Conservation (phyloP, 2,113 vertebrate species). For the Passer domesticus region DNA sequence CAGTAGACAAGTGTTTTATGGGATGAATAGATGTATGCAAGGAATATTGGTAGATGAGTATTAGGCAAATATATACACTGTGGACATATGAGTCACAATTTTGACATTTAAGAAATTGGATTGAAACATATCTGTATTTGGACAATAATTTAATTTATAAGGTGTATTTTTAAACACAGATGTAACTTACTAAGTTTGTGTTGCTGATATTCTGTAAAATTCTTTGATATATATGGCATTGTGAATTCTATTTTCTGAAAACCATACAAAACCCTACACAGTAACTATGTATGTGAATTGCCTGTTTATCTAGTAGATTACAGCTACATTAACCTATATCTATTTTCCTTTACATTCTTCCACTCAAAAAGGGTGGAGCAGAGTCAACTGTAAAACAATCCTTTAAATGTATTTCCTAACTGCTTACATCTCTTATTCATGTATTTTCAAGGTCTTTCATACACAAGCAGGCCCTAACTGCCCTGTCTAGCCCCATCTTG, state of each 20-base stretch:
- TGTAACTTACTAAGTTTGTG: neutral
- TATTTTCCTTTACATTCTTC: neutral
- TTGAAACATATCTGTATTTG: neutral
- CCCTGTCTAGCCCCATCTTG: neutral
- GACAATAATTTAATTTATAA: neutral
- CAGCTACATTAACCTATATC: rapidly evolving
- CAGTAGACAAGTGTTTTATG: neutral
- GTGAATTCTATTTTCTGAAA: neutral
- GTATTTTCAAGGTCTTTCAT: neutral
- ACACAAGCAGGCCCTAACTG: neutral
- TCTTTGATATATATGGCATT: neutral
- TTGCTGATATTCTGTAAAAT: neutral
- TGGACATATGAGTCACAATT: neutral
- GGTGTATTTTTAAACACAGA: neutral
- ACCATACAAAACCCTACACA: neutral
- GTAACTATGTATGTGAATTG: neutral
- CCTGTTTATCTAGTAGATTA: neutral
- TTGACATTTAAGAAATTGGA: neutral
- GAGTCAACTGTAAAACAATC: neutral
- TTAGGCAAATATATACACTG: neutral
- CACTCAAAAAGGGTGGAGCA: neutral
- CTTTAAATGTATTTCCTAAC: neutral
- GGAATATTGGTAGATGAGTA: slow-evolving; percentile 18
- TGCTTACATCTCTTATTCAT: neutral
- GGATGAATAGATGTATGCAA: neutral